A percentile compares a stretch with the other conserved stretches of the same genome.
Evolutionary conservation across 64 coral and sea anemone species (phyloP).

Genomic region (Dendrophyllia cribrosa): DNA sequence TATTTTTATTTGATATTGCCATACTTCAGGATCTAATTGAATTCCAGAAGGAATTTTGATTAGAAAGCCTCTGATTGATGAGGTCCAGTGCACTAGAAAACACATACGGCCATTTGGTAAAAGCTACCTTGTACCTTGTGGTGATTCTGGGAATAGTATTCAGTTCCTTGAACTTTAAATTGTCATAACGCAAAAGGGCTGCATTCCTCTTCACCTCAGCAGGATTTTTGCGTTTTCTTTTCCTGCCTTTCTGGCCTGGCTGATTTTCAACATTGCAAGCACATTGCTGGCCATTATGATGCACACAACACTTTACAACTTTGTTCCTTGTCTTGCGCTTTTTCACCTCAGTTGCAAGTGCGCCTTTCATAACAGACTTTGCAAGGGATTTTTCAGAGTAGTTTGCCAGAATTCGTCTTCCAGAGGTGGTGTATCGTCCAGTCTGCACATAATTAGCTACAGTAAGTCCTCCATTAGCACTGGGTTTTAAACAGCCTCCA

Average conservation of each 20-base stretch:
- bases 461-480: background rate
- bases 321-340: background rate
- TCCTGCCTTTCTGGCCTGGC: background rate
- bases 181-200: background rate
- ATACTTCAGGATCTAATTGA: background rate
- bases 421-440: background rate
- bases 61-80: constrained; percentile 68
- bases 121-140: constrained; percentile 54
- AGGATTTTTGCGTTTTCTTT: background rate
- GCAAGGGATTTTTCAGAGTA: constrained; percentile 20
- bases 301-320: background rate
- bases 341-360: background rate
- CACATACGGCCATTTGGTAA: constrained; percentile 45
- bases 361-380: background rate
- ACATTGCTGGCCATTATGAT: background rate
- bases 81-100: constrained; percentile 53
- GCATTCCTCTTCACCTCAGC: background rate
- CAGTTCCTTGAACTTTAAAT: constrained; percentile 33
- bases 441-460: background rate
- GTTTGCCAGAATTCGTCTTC: background rate
- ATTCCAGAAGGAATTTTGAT: constrained; percentile 73
- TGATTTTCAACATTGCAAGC: background rate
- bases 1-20: no score
- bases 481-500: background rate
- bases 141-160: constrained; percentile 31